Base-by-base conservation (phyloP, 1,140 invertebrate genomes). In the Heliconius melpomene region DNA sequence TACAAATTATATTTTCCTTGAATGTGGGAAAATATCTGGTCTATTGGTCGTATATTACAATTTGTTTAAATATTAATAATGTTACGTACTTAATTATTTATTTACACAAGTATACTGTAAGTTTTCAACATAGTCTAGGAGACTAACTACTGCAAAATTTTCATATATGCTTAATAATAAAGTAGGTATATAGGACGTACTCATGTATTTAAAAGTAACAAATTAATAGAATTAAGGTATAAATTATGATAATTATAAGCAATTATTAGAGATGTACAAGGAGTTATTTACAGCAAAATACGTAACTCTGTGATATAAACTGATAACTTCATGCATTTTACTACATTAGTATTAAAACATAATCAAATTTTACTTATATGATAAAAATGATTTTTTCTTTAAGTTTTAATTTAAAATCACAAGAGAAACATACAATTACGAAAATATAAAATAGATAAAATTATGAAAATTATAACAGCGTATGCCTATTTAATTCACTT, bases 301-400 rank as follows among this genome's bases (percentile, higher is more conserved):
- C 6, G n/a, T n/a, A 57, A 23, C 23, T 66, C 23, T 66, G 13
- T 66, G 23, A 16, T 66, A 16, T 29, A 66, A 66, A 66, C 23
- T 66, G 26, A 66, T 66, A 66, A 66, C 60, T 66, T 29, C 60
- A 66, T 66, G 50, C 50, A 29, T 23, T 66, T 66, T 7, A 66
- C 60, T 66, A 60, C 50, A 52, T 52, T 1, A 26, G 9, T 23
- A 60, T 23, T 60, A 66, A 66, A 29, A 16, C 23, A 29, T 66
- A 26, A 29, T 66, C 23, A 66, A 66, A 66, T 26, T 66, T 26
- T 13, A 26, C 60, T 29, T 23, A 60, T 23, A 60, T 20, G 50
- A 18, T 20, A 52, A 6, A 52, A 6, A 52, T 52, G 18, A 52
- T 20, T 20, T 52, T 36, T 16, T 16, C 13, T 46, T 16, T 16